phyloP scores from a whole-genome alignment of 2,113 vertebrate species.

The Notiomystis cincta region DNA sequence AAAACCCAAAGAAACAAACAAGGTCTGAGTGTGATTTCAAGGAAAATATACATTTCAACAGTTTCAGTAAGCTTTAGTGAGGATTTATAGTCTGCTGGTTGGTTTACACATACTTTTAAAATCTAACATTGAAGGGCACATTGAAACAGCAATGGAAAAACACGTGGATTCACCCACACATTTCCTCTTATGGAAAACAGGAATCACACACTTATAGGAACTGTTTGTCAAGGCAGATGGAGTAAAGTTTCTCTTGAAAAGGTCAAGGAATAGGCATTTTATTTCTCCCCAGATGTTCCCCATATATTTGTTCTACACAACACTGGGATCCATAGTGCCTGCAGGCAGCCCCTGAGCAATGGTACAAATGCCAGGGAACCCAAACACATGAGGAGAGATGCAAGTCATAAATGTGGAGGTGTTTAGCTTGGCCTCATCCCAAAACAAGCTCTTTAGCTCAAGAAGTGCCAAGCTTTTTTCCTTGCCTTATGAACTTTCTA shows the following conservation, averaged over 20 bases:
- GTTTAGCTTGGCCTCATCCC: conserved; percentile 36
- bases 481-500: not conserved
- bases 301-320: not conserved
- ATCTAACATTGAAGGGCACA: not conserved
- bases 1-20: not conserved
- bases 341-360: not conserved
- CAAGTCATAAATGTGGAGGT: not conserved
- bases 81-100: not conserved
- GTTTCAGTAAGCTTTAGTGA: not conserved
- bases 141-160: not conserved
- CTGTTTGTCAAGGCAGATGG: not conserved
- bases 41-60: not conserved
- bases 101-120: not conserved
- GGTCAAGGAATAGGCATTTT: not conserved
- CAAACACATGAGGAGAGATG: not conserved
- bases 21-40: not conserved
- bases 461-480: not conserved
- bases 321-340: not conserved
- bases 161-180: not conserved
- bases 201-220: not conserved
- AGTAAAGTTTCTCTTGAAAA: not conserved
- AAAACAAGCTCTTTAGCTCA: conserved; percentile 10
- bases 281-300: not conserved
- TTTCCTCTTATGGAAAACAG: not conserved
- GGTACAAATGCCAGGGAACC: not conserved